Evolutionary conservation across 1,140 invertebrate species (phyloP).

Genomic region (Tetramorium simillimum): DNA sequence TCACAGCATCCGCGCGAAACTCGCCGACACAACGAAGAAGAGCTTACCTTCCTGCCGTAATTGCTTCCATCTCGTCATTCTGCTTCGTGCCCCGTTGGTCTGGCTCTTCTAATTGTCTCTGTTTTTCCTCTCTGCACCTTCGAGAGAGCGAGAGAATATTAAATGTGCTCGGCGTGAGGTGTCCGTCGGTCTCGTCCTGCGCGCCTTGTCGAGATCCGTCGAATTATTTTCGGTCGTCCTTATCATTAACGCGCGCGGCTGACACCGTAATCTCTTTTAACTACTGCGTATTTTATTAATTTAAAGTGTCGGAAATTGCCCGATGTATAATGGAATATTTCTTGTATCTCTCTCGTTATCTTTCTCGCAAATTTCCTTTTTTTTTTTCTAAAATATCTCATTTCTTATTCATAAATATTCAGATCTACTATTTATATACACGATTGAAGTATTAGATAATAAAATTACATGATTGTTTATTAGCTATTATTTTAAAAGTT

Average conservation of each 20-base stretch:
- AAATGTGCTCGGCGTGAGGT: conserved; percentile 43
- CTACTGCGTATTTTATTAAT: conserved; percentile 24
- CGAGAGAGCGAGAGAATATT: conserved; percentile 58
- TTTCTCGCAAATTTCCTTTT: neutral
- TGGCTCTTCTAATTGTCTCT: conserved; percentile 64
- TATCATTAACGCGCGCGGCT: neutral
- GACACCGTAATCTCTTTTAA: conserved; percentile 1
- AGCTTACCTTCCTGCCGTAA: conserved; percentile 69
- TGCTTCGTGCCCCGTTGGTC: conserved; percentile 29
- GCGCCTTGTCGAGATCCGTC: conserved; percentile 10
- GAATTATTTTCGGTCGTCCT: conserved; percentile 37
- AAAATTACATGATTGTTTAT: neutral
- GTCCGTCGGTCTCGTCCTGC: conserved; percentile 15
- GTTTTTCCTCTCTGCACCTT: conserved; percentile 63
- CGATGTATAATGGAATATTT: neutral
- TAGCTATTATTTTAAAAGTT: neutral
- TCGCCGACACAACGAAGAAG: conserved; percentile 59
- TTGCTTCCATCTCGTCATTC: conserved; percentile 70
- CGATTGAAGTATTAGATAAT: neutral
- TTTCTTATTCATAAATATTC: neutral
- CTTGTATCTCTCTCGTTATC: neutral
- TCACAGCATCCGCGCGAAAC: conserved; percentile 50
- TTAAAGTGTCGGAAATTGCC: neutral
- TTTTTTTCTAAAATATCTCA: neutral
- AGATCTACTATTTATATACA: neutral